Conservation (phyloP, 2,113 vertebrate genomes). For the Coregonus clupeaformis region DNA sequence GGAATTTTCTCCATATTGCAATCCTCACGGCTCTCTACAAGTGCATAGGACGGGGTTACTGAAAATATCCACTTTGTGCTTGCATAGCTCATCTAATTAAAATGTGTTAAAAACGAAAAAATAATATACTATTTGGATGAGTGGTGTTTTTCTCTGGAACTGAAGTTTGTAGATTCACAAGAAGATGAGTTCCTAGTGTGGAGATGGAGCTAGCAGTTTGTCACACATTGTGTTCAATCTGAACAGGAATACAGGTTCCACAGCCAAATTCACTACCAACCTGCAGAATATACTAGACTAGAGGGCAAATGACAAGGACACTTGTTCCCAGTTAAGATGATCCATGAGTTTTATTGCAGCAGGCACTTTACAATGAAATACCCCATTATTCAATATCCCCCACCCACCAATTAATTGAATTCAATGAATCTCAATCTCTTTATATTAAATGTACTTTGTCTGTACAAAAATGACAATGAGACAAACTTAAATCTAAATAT, state of each 20-base stretch:
- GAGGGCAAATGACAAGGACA: background rate
- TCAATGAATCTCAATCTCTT: conserved; percentile 16
- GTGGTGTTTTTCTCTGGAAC: too few relatives aligned
- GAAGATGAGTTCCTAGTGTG: too few relatives aligned
- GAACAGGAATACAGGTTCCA: background rate
- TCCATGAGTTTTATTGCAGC: conserved; percentile 47
- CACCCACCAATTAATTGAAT: background rate
- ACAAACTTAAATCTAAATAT: conserved; percentile 10
- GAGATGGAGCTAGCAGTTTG: too few relatives aligned
- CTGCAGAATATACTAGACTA: background rate
- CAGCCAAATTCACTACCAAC: background rate
- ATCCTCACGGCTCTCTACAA: too few relatives aligned
- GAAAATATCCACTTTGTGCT: too few relatives aligned
- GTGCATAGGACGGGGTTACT: too few relatives aligned
- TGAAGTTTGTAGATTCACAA: too few relatives aligned
- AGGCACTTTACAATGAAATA: conserved; percentile 45
- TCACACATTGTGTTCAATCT: too few relatives aligned
- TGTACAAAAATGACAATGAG: conserved; percentile 31
- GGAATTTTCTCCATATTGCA: too few relatives aligned
- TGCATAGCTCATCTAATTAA: too few relatives aligned
- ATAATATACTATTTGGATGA: too few relatives aligned
- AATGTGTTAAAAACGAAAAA: too few relatives aligned
- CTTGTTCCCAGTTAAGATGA: conserved; percentile 19
- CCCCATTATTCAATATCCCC: background rate
- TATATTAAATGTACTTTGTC: conserved; percentile 33